Conservation (phyloP, 2,113 vertebrate species). For the Tupaia tana region DNA sequence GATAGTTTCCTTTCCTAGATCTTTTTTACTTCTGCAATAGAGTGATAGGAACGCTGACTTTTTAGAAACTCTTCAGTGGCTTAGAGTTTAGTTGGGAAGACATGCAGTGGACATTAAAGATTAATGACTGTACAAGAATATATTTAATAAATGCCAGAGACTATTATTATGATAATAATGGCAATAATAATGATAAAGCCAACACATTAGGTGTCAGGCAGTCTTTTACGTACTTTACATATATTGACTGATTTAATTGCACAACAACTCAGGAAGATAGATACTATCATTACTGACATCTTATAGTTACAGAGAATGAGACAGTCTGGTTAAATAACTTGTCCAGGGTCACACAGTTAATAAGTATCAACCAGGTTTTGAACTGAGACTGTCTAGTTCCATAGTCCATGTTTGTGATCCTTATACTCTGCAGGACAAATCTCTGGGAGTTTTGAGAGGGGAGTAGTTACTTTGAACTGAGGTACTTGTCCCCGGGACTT, state of each 20-base stretch:
- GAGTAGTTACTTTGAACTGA: not conserved
- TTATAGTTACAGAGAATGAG: not conserved
- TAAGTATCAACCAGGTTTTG: not conserved
- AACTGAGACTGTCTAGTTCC: not conserved
- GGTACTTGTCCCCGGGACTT: not conserved
- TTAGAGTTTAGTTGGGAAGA: conserved; percentile 47
- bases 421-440: not conserved
- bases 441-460: not conserved
- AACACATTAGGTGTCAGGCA: not conserved
- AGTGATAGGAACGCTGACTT: conserved; percentile 24
- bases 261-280: not conserved
- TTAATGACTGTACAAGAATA: not conserved
- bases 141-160: conserved; percentile 58
- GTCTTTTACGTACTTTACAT: not conserved
- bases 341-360: not conserved
- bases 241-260: not conserved
- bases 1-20: not conserved
- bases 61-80: not conserved
- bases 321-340: not conserved
- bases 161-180: conserved; percentile 16
- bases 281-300: not conserved
- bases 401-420: not conserved
- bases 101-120: conserved; percentile 15
- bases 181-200: not conserved
- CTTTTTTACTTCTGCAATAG: not conserved